Conservation (phyloP, 2,113 vertebrate species). For the Pionites leucogaster region DNA sequence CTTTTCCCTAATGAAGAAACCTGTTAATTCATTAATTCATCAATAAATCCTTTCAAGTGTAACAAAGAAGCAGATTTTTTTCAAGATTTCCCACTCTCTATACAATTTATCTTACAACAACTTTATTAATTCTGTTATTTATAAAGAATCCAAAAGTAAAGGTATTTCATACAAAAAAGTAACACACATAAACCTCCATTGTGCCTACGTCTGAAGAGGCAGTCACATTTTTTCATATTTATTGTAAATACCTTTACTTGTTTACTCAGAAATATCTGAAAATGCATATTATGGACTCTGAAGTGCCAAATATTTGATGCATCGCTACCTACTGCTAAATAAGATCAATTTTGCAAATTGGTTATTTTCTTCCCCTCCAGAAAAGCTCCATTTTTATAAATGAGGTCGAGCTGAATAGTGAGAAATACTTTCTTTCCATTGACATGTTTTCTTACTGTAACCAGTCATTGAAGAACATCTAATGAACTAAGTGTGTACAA, state of each 20-base stretch:
- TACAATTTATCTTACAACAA: not conserved
- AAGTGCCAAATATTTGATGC: not conserved
- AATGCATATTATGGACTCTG: constrained; percentile 26
- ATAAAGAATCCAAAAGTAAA: not conserved
- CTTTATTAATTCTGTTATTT: not conserved
- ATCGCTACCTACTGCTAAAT: not conserved
- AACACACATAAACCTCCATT: not conserved
- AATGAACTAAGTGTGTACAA: not conserved
- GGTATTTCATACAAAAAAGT: not conserved
- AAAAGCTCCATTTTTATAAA: not conserved
- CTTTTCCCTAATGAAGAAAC: not conserved
- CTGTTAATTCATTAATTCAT: not conserved
- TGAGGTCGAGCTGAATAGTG: not conserved
- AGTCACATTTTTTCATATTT: not conserved
- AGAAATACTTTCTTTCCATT: not conserved
- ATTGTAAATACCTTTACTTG: constrained; percentile 15
- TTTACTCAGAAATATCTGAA: constrained; percentile 18
- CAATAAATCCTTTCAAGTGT: not conserved
- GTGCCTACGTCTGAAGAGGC: not conserved
- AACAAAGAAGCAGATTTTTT: not conserved
- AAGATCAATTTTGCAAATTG: not conserved
- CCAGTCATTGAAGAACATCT: not conserved
- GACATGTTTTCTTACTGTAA: not conserved
- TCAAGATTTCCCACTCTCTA: not conserved
- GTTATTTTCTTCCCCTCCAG: not conserved